These are phyloP conservation scores for Eupeodes latifasciatus DNA, from an alignment of 2,888 invertebrate genomes.

Conservation along the genomic window DNA sequence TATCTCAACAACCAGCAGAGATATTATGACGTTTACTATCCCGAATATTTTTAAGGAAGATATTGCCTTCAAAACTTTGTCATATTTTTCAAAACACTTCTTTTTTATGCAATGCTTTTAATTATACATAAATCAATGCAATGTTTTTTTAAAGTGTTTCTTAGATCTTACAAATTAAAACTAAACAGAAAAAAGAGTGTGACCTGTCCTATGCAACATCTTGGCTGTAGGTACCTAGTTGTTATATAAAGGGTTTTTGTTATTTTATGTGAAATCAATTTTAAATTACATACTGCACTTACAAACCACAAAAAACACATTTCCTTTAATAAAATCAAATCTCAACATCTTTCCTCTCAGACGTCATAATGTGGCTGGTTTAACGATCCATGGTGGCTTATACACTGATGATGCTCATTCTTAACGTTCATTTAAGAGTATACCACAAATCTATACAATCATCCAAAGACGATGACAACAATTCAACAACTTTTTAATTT, in stretches of 20 bases:
- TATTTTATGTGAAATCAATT: constrained; percentile 14
- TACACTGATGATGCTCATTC: neutral
- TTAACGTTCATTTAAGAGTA: constrained; percentile 10
- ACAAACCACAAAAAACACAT: constrained; percentile 22
- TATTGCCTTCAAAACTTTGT: too few species aligned
- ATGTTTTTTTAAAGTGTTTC: neutral
- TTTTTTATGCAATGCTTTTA: too few species aligned
- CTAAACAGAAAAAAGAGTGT: neutral
- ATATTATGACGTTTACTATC: too few species aligned
- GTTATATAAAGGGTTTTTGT: neutral
- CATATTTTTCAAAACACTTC: too few species aligned
- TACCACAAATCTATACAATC: neutral
- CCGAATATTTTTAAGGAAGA: too few species aligned
- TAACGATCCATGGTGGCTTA: neutral
- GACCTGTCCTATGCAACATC: neutral
- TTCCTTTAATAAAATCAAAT: constrained; percentile 4
- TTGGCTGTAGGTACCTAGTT: too few species aligned
- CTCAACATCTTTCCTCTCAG: neutral
- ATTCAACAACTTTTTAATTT: constrained; percentile 23
- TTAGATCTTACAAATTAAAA: neutral
- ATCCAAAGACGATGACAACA: neutral
- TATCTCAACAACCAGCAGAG: too few species aligned
- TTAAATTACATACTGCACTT: neutral
- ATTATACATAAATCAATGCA: too few species aligned
- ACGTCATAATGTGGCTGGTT: neutral